These are phyloP conservation scores for Aphidoletes aphidimyza DNA, from an alignment of 2,888 invertebrate species.

Conservation along the genomic window DNA sequence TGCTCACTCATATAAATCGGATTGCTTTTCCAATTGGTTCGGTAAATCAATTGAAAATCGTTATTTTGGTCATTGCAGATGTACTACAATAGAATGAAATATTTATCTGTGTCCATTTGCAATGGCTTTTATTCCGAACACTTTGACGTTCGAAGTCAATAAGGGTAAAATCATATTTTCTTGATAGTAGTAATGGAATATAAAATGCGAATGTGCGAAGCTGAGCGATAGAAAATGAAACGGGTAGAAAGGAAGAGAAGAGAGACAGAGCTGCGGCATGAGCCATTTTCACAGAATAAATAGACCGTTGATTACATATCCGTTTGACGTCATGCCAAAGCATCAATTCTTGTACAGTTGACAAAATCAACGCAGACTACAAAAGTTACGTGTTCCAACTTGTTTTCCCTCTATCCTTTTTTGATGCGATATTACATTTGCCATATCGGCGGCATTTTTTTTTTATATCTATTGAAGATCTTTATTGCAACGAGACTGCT, in stretches of 20 bases:
- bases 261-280: not conserved
- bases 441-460: too few relatives aligned
- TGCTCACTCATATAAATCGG: not conserved
- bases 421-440: not conserved
- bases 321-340: constrained; percentile 5
- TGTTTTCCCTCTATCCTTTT: not conserved
- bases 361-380: not conserved
- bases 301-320: constrained; percentile 21
- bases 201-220: too few relatives aligned
- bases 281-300: not conserved
- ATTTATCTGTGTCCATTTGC: constrained; percentile 24
- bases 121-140: too few relatives aligned
- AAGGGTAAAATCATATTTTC: constrained; percentile 19
- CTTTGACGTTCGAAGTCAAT: not conserved
- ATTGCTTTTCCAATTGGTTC: not conserved
- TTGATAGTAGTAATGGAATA: too few relatives aligned
- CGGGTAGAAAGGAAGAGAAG: constrained; percentile 68
- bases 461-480: too few relatives aligned
- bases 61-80: not conserved
- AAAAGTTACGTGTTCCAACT: too few relatives aligned
- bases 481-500: too few relatives aligned
- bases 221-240: not conserved
- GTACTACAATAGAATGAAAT: not conserved
- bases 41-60: not conserved
- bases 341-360: not conserved